Conservation (phyloP, 2,113 vertebrate genomes). For the Asarcornis scutulata region DNA sequence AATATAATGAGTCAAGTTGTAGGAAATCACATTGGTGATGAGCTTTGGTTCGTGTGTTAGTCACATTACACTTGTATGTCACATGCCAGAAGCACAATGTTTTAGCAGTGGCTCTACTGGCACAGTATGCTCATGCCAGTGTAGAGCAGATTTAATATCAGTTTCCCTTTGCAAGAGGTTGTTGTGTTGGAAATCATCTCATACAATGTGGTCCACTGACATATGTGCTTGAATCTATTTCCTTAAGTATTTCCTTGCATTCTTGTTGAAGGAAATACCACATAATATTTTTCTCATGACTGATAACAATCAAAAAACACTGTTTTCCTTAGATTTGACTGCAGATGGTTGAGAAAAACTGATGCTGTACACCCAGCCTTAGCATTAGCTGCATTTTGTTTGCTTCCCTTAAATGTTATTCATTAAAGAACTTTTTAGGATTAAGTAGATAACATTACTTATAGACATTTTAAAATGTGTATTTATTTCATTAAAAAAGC, state of each 20-base stretch:
- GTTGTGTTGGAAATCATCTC: neutral
- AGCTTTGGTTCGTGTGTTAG: neutral
- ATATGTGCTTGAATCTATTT: neutral
- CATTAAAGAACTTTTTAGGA: neutral
- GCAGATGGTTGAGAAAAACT: neutral
- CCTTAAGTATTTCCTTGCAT: neutral
- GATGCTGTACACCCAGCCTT: neutral
- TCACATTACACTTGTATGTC: neutral
- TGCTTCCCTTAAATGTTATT: neutral
- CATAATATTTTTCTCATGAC: neutral
- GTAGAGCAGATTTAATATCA: neutral
- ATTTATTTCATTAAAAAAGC: slow-evolving; percentile 17
- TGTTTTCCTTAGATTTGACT: neutral
- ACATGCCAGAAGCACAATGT: neutral
- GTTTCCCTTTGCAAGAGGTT: neutral
- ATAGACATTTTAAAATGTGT: neutral
- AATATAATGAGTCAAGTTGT: neutral
- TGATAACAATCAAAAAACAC: neutral
- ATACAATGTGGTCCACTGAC: neutral
- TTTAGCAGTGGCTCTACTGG: neutral
- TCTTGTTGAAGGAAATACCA: neutral
- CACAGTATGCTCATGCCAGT: neutral
- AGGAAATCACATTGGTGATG: neutral
- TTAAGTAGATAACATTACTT: neutral
- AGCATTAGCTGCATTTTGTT: neutral